Base-by-base conservation (phyloP, 2,797 vertebrate genomes). In the Odontamblyopus rebecca region DNA sequence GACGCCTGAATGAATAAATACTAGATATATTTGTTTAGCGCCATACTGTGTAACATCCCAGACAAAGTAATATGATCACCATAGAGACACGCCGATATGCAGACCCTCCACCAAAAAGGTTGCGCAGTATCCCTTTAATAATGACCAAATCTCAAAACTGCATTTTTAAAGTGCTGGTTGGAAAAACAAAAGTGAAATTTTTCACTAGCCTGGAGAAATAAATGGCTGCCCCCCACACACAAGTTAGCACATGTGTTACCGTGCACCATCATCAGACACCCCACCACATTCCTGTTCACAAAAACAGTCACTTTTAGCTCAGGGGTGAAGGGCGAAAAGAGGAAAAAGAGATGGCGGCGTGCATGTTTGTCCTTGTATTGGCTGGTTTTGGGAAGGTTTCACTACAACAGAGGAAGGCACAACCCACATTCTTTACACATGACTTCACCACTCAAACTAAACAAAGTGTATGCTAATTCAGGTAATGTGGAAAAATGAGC, bases 341-440 rank as follows among this genome's bases (percentile, higher is more conserved):
- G 57, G 51, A 57, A 23, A 77, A 74, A 62, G 73, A 73, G 81
- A 79, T 74, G 78, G 68, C 81, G 78, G 66, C 79, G 77, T 76
- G 8, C 63, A 68, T 67, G 67, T 70, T 76, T 82, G 86, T 80
- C 80, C 79, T 62, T 77, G 72, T 59, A 69, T 6, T 63, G 53
- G 75, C 81, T 82, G 82, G 86, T 88, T 86, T 83, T 82, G 30
- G 77, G 59, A 76, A 73, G 68, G 71, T 81, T 89, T 85, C 82
- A 71, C 78, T 75, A 82, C 67, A 82, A 66, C 74, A 63, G 74
- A 88, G 80, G 83, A 83, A 80, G 77, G 75, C 73, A 53, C 86
- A 0, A 84, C 80, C 84, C 86, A 84, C 86, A 91, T 91, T 92
- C 88, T 75, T 90, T 5, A 29, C 61, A 5, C 66, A 64, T 87